Evolutionary conservation across 2,797 vertebrate species (phyloP), one percentile per base, ranked within the genome.

Genomic region (Clarias laeviceps): DNA sequence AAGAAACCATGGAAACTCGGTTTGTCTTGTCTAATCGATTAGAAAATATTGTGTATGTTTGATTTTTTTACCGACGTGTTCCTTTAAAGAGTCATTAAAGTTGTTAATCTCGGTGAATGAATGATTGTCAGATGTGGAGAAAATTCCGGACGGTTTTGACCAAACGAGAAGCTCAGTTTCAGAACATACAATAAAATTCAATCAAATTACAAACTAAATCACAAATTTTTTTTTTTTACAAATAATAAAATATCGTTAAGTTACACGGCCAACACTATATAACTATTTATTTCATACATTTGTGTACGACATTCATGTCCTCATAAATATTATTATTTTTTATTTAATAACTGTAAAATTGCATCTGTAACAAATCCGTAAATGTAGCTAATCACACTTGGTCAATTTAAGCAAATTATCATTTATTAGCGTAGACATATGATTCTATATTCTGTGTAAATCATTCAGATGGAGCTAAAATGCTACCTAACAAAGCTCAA

Each of bases 101-200:
- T 45, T 8, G 22, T 24, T 1, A 24, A 18, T 82, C 22, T 57
- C 32, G 45, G 45, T 18, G 20, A 57, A 3, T 85, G 87, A 88
- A 90, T 84, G 91, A 94, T 91, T 91, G 91, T 93, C 92, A 80
- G 77, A 90, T 91, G 80, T 90, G 86, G 89, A 90, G 54, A 64
- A 27, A 15, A 34, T 88, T 61, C 29, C 72, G 2, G 32, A 27
- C 37, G 37, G 27, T 80, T 87, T 72, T 32, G n/a, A 77, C 34
- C 32, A 54, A 78, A 84, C 56, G 29, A 85, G 70, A 87, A 73
- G 68, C 29, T 68, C 11, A 4, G 24, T 45, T 85, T 45, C 56
- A 27, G 66, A 89, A 83, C 64, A 87, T 82, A 66, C 62, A 56
- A 61, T 62, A 76, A 70, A 66, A 84, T 68, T 80, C 4, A 85